These are phyloP conservation scores for Cosmia trapezina DNA, from an alignment of 2,888 invertebrate species.

Conservation along the genomic window DNA sequence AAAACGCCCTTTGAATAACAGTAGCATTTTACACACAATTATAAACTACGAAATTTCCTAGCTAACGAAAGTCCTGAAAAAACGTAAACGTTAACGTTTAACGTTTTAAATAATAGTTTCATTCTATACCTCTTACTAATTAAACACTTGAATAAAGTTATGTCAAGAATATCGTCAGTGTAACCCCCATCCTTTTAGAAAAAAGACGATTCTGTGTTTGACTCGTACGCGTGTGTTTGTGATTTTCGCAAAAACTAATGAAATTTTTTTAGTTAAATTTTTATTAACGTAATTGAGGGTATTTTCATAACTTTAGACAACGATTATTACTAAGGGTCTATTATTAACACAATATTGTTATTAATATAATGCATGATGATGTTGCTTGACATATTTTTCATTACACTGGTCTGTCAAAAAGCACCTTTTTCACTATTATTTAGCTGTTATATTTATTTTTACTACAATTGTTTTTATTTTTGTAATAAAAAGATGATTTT, in stretches of 20 bases:
- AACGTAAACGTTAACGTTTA: neutral
- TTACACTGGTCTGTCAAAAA: slow-evolving; percentile 65
- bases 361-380: slow-evolving; percentile 62
- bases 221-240: neutral
- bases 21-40: neutral
- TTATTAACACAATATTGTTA: slow-evolving; percentile 34
- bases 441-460: slow-evolving; percentile 82
- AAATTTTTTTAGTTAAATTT: neutral
- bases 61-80: slow-evolving; percentile 17
- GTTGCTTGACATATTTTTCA: slow-evolving; percentile 55
- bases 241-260: neutral
- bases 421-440: slow-evolving; percentile 74
- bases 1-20: neutral
- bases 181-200: neutral
- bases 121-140: neutral
- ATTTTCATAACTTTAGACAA: neutral
- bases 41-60: neutral
- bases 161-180: neutral
- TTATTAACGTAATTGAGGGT: too few species aligned
- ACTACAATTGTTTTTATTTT: slow-evolving; percentile 23
- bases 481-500: slow-evolving; percentile 35
- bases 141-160: neutral
- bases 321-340: slow-evolving; percentile 8
- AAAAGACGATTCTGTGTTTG: neutral
- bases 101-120: slow-evolving; percentile 2